A percentile compares a stretch with the other conserved stretches of the same genome.
Evolutionary conservation across 2,888 invertebrate species (phyloP).

Genomic region (Cordylochernes scorpioides): DNA sequence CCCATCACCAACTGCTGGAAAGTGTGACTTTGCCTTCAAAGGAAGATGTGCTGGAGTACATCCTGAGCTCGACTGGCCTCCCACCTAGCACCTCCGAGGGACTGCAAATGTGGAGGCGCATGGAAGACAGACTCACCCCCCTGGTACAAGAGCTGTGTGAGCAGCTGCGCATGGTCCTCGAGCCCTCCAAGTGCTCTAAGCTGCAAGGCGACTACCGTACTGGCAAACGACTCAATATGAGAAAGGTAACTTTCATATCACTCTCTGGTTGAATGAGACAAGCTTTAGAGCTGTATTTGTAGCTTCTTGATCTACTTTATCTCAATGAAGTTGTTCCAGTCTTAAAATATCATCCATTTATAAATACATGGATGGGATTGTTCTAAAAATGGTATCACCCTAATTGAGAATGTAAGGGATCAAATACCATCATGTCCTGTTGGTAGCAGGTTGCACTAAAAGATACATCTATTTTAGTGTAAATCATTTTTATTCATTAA

Average conservation of each 20-base stretch:
- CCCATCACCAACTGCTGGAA: neutral
- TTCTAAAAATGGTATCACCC: no score
- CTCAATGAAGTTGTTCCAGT: no score
- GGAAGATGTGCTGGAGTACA: neutral
- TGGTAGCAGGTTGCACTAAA: no score
- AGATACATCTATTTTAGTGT: no score
- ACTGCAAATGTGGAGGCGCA: no score
- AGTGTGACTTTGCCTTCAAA: neutral
- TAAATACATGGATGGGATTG: no score
- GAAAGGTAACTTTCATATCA: conserved; percentile 29
- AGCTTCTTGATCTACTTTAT: no score
- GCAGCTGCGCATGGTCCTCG: conserved; percentile 67
- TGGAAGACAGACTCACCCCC: conserved; percentile 17
- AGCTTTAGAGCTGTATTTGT: no score
- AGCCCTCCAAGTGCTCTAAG: conserved; percentile 75
- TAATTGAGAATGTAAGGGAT: no score
- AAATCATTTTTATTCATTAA: no score
- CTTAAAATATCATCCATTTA: no score
- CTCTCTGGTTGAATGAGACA: neutral
- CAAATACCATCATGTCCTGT: no score
- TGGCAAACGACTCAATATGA: conserved; percentile 90
- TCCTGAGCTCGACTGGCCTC: neutral
- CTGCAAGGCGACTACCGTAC: conserved; percentile 84
- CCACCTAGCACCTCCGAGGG: conserved; percentile 2
- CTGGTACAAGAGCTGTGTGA: conserved; percentile 69